Conservation (phyloP, 1,140 invertebrate species). For the Melitaea cinxia region DNA sequence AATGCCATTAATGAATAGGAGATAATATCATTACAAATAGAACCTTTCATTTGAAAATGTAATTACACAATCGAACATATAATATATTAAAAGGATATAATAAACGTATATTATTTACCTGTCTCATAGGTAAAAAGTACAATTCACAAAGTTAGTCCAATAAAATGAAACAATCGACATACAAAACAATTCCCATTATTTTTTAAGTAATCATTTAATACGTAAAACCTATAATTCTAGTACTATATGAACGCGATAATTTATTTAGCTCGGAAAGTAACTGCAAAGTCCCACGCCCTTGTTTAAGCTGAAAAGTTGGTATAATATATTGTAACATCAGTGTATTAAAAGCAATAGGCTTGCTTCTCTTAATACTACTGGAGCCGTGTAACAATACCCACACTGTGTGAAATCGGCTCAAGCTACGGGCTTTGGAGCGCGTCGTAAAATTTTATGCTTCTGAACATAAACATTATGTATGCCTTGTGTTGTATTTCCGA, state of each 20-base stretch:
- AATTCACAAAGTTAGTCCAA: too few relatives aligned
- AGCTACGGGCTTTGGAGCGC: neutral
- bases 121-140: too few relatives aligned
- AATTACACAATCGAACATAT: too few relatives aligned
- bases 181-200: too few relatives aligned
- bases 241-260: neutral
- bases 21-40: too few relatives aligned
- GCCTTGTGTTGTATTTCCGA: neutral
- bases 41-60: too few relatives aligned
- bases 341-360: constrained; percentile 4
- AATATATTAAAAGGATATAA: too few relatives aligned
- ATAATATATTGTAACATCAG: constrained; percentile 5
- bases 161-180: too few relatives aligned
- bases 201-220: neutral
- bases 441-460: constrained; percentile 4
- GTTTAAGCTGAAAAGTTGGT: neutral
- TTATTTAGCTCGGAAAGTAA: neutral
- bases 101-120: too few relatives aligned
- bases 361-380: neutral
- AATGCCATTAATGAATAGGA: too few relatives aligned
- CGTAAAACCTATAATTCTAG: neutral
- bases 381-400: constrained; percentile 4
- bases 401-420: neutral
- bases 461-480: neutral
- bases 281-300: neutral